Evolutionary conservation across 2,888 invertebrate species (phyloP).

Genomic region (Synanthedon vespiformis): DNA sequence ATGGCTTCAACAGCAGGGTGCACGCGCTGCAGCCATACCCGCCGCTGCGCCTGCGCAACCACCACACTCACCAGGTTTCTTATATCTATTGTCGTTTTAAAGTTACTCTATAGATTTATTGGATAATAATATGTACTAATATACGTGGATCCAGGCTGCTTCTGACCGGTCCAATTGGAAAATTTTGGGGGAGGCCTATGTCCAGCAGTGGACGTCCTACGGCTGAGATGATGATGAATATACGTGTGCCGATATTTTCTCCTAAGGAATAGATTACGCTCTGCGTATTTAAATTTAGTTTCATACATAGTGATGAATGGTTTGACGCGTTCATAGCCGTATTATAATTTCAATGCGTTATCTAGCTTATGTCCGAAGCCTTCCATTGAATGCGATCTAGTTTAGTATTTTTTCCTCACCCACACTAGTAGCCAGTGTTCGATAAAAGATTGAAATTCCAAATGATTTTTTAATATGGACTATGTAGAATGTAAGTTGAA

Average conservation of each 20-base stretch:
- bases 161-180: too few relatives aligned
- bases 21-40: constrained; percentile 69
- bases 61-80: constrained; percentile 51
- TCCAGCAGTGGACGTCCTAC: too few relatives aligned
- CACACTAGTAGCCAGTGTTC: not conserved
- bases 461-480: not conserved
- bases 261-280: too few relatives aligned
- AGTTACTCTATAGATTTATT: too few relatives aligned
- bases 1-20: constrained; percentile 77
- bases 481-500: not conserved
- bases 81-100: not conserved
- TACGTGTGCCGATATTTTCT: too few relatives aligned
- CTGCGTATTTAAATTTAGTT: constrained; percentile 20
- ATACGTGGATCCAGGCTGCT: too few relatives aligned
- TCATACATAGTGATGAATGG: constrained; percentile 41
- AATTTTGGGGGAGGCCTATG: too few relatives aligned
- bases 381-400: not conserved
- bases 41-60: constrained; percentile 50
- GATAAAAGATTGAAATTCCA: not conserved
- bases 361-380: constrained; percentile 10
- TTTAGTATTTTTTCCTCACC: constrained; percentile 2
- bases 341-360: constrained; percentile 58
- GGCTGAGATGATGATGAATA: too few relatives aligned
- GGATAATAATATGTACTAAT: too few relatives aligned
- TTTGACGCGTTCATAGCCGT: constrained; percentile 24